These are phyloP conservation scores for Acrossocheilus fasciatus DNA, from an alignment of 2,797 vertebrate species.

Conservation along the genomic window DNA sequence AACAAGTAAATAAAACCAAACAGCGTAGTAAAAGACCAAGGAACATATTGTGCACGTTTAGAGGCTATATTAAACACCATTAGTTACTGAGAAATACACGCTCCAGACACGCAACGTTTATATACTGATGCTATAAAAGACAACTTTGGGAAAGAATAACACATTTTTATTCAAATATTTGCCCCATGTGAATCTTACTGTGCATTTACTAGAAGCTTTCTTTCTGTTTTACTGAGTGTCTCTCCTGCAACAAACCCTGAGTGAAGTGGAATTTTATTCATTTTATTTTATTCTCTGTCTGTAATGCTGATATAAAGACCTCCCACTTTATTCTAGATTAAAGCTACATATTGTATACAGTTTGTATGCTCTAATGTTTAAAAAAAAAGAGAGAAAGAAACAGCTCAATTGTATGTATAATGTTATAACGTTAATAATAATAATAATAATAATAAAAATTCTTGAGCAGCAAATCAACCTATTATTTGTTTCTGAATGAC, in stretches of 20 bases:
- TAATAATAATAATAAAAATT: too few relatives aligned
- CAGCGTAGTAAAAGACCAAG: conserved; percentile 58
- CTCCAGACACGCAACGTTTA: conserved; percentile 60
- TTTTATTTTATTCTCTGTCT: not conserved
- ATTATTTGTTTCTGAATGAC: not conserved
- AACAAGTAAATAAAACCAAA: conserved; percentile 57
- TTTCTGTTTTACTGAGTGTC: conserved; percentile 25
- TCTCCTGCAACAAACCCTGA: not conserved
- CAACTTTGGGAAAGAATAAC: conserved; percentile 25
- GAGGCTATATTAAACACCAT: conserved; percentile 53
- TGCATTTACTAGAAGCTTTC: conserved; percentile 28
- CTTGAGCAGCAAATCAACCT: not conserved
- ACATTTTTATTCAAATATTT: conserved; percentile 40
- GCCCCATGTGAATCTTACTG: conserved; percentile 30
- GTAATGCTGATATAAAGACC: not conserved
- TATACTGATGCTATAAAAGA: conserved; percentile 51
- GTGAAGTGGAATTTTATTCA: conserved; percentile 23
- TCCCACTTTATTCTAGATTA: not conserved
- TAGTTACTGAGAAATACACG: conserved; percentile 48
- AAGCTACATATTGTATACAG: not conserved
- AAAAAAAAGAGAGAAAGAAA: too few relatives aligned
- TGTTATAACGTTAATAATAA: too few relatives aligned
- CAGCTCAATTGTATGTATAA: not conserved
- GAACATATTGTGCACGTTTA: conserved; percentile 46
- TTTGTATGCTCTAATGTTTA: not conserved